A percentile compares a stretch with the other conserved stretches of the same genome.
These are phyloP conservation scores for Listronotus bonariensis DNA, from an alignment of 1,140 invertebrate genomes.

Conservation along the genomic window DNA sequence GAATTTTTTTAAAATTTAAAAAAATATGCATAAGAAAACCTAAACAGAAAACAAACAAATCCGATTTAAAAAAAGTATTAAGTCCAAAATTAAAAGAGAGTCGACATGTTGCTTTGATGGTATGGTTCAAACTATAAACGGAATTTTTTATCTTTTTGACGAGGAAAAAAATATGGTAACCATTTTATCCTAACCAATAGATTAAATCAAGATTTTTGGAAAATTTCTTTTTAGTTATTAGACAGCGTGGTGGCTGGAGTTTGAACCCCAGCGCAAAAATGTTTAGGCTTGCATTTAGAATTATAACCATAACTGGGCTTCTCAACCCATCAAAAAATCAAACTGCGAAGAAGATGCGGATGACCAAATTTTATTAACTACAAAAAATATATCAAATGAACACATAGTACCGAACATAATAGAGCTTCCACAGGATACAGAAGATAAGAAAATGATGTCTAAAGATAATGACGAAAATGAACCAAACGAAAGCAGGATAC, in stretches of 20 bases:
- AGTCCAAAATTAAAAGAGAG: neutral
- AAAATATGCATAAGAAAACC: neutral
- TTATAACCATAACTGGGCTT: no score
- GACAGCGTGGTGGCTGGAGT: no score
- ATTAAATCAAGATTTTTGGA: no score
- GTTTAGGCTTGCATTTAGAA: no score
- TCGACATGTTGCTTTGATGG: conserved; percentile 33
- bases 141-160: conserved; percentile 21
- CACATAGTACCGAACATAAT: no score
- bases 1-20: no score
- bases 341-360: conserved; percentile 40
- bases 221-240: no score
- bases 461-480: neutral
- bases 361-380: conserved; percentile 40
- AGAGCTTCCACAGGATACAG: no score
- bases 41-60: neutral
- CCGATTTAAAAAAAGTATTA: neutral
- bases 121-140: conserved; percentile 34
- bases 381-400: conserved; percentile 6
- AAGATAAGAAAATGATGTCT: no score
- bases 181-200: no score
- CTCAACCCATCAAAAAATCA: conserved; percentile 22
- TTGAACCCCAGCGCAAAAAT: no score
- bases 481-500: neutral
- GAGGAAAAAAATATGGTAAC: conserved; percentile 14